Evolutionary conservation across 2,888 invertebrate genomes (phyloP).

Genomic region (Caenorhabditis macrosperma): DNA sequence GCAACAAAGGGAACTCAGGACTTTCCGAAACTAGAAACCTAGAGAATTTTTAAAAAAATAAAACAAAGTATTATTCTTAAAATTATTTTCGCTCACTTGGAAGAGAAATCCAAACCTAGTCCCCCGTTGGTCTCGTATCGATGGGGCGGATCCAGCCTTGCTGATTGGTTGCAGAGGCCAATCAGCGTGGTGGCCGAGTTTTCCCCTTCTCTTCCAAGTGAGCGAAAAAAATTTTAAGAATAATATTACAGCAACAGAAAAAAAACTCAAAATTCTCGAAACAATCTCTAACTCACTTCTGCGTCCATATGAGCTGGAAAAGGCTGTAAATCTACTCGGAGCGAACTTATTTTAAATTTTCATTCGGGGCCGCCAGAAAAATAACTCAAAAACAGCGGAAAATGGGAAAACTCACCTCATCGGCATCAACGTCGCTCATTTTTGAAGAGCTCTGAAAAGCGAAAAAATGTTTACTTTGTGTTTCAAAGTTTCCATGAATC

Average conservation of each 20-base stretch:
- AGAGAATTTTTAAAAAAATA: no score
- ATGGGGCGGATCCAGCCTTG: no score
- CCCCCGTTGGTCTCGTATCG: no score
- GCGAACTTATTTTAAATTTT: not conserved
- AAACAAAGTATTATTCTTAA: no score
- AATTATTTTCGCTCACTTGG: no score
- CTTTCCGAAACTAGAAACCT: no score
- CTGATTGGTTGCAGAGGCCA: no score
- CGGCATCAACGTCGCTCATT: conserved; percentile 64
- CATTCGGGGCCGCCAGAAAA: not conserved
- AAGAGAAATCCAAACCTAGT: no score
- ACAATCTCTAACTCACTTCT: conserved; percentile 35
- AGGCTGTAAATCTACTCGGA: conserved; percentile 13
- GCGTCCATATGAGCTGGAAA: conserved; percentile 45
- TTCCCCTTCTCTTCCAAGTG: no score
- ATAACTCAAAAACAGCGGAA: not conserved
- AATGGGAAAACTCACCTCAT: conserved; percentile 56
- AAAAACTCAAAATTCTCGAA: conserved; percentile 2
- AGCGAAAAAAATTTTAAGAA: not conserved
- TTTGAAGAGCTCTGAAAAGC: conserved; percentile 29
- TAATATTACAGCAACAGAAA: not conserved
- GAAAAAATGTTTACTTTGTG: no score
- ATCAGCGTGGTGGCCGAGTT: no score
- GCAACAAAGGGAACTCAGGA: conserved; percentile 20
- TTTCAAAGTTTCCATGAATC: no score